phyloP scores from a whole-genome alignment of 53 echinoderm and acorn worm genomes.

The Echinometra lucunter region DNA sequence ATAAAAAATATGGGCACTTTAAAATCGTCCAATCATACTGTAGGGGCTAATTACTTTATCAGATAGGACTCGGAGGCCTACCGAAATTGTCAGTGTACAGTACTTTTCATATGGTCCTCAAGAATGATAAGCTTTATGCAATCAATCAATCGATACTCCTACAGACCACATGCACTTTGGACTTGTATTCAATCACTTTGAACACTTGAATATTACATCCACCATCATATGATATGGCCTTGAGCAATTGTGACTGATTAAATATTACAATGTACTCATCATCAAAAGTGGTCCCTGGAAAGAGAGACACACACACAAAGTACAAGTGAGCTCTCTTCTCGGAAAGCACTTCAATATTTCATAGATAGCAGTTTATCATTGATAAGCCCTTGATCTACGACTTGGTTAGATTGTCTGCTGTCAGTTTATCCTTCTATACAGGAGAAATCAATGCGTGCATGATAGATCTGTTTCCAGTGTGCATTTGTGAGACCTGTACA shows the following conservation, averaged over 20 bases:
- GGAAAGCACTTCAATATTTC: constrained; percentile 9
- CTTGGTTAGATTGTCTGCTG: not conserved
- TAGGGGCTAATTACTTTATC: no score
- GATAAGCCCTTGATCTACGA: constrained; percentile 23
- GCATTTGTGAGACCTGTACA: not conserved
- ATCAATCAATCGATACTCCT: not conserved
- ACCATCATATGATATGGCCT: not conserved
- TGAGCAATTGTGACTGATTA: constrained; percentile 5
- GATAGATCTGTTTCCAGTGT: not conserved
- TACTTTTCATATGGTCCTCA: no score
- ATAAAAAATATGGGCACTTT: no score
- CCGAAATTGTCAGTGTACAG: no score
- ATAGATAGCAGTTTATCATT: not conserved
- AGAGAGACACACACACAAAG: not conserved
- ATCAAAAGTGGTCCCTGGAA: constrained; percentile 11
- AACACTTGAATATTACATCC: not conserved
- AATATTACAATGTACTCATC: constrained; percentile 18
- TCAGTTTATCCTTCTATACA: constrained; percentile 23
- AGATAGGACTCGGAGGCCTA: no score
- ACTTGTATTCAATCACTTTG: not conserved
- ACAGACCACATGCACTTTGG: not conserved
- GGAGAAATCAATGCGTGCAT: not conserved
- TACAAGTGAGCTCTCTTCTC: not conserved
- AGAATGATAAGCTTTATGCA: not conserved
- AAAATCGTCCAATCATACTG: no score